Evolutionary conservation across 2,113 vertebrate species (phyloP), one percentile per base, ranked within the genome.

Genomic region (Rallus limicola): DNA sequence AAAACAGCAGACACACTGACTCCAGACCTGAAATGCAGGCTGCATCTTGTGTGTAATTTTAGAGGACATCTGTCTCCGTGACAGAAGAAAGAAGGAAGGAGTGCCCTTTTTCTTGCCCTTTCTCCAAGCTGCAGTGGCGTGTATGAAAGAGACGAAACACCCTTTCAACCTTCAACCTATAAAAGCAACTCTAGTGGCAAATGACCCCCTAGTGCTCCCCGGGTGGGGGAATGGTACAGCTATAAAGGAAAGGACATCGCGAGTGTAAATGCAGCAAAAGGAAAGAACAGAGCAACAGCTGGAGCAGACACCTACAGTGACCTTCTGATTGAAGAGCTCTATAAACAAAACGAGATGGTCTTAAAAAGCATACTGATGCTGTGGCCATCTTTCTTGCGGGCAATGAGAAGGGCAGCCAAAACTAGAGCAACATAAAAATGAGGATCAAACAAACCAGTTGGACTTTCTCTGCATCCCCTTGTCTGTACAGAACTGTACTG

Each of bases 151-250:
- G 83, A 95, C 3, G 20, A 92, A 94, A 88, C 42, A 91, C 18
- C 38, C 77, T 95, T 96, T 95, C 94, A 96, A 96, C 83, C 48
- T 81, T 64, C 76, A 95, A 88, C 72, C 68, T 92, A 88, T 84
- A 91, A 93, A 97, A 93, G 60, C 91, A 91, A 64, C 20, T 95
- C 86, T 71, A 95, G 92, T 81, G 77, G 83, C 82, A 96, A 97
- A 92, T 81, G 60, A 91, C 72, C 86, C 72, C 3, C 25, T 70
- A 34, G 53, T 34, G 83, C 68, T 91, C 68, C 40, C 67, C 11
- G n/a, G 68, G 55, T 83, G 18, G 20, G n/a, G 4, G 9, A 93
- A 81, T 28, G 56, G 40, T 60, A 59, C 33, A 67, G 46, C 55
- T 70, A 86, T 77, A 94, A 83, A 93, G 90, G 86, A 81, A 90